These are phyloP conservation scores for Rattus rattus DNA, from an alignment of 2,113 vertebrate species.

Conservation along the genomic window DNA sequence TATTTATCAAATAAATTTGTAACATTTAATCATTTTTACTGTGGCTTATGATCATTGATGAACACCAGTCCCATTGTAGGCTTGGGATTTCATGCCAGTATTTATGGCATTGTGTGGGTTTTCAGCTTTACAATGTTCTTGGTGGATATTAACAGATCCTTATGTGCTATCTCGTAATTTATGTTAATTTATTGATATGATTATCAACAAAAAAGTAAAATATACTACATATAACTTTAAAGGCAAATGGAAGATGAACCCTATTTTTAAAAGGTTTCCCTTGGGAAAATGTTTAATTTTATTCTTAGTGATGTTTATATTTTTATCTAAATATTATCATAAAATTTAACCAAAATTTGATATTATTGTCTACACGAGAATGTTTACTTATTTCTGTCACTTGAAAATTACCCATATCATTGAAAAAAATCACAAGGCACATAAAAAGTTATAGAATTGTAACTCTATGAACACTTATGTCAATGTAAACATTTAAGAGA, in stretches of 20 bases:
- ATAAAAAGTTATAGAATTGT: not conserved
- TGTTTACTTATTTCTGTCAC: not conserved
- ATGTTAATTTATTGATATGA: not conserved
- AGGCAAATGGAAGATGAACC: not conserved
- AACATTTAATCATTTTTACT: conserved; percentile 17
- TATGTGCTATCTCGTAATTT: not conserved
- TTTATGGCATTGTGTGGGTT: conserved; percentile 17
- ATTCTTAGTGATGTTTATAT: not conserved
- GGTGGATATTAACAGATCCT: not conserved
- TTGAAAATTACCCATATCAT: not conserved
- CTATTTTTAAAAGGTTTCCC: not conserved
- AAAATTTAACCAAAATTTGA: conserved; percentile 7
- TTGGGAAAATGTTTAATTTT: conserved; percentile 9
- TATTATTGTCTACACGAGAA: not conserved
- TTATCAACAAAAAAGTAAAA: not conserved
- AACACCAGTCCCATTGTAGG: not conserved
- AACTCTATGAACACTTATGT: not conserved
- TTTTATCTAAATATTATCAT: conserved; percentile 9
- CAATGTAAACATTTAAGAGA: not conserved
- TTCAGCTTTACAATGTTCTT: not conserved
- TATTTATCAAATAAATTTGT: not conserved
- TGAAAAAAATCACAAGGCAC: not conserved
- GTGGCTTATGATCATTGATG: not conserved
- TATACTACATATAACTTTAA: conserved; percentile 36
- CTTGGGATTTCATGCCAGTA: not conserved